A percentile compares a stretch with the other conserved stretches of the same genome.
phyloP scores from a whole-genome alignment of 2,888 invertebrate species.

The Globia sparganii region DNA sequence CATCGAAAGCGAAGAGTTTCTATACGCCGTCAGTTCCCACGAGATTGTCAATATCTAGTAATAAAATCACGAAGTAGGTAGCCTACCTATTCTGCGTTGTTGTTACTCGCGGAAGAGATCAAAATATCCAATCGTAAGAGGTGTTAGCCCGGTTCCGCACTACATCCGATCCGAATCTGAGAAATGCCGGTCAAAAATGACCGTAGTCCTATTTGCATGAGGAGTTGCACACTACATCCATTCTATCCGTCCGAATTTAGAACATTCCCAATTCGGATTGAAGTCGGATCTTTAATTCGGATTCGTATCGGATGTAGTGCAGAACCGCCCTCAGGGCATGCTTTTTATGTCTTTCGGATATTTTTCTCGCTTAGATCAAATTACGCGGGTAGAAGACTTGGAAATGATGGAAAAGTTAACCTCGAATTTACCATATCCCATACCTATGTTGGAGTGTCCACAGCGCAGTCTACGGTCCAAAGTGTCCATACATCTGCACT shows the following conservation, averaged over 20 bases:
- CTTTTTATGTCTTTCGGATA: slow-evolving; percentile 28
- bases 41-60: slow-evolving; percentile 37
- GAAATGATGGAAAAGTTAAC: background rate
- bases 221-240: too few relatives aligned
- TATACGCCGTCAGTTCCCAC: slow-evolving; percentile 58
- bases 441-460: background rate
- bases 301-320: too few relatives aligned
- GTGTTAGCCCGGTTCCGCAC: too few relatives aligned
- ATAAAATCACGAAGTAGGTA: slow-evolving; percentile 29
- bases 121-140: slow-evolving; percentile 23
- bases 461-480: too few relatives aligned
- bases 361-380: background rate
- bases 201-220: too few relatives aligned
- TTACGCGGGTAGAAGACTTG: background rate
- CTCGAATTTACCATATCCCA: background rate
- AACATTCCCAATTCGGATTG: too few relatives aligned
- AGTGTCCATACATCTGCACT: background rate
- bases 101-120: slow-evolving; percentile 47
- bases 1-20: slow-evolving; percentile 60
- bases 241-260: too few relatives aligned
- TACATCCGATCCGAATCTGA: too few relatives aligned
- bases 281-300: too few relatives aligned
- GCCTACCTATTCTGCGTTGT: slow-evolving; percentile 11
- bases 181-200: too few relatives aligned
- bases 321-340: too few relatives aligned